Base-by-base conservation (phyloP, 2,797 vertebrate genomes). In the Hippoglossus hippoglossus region DNA sequence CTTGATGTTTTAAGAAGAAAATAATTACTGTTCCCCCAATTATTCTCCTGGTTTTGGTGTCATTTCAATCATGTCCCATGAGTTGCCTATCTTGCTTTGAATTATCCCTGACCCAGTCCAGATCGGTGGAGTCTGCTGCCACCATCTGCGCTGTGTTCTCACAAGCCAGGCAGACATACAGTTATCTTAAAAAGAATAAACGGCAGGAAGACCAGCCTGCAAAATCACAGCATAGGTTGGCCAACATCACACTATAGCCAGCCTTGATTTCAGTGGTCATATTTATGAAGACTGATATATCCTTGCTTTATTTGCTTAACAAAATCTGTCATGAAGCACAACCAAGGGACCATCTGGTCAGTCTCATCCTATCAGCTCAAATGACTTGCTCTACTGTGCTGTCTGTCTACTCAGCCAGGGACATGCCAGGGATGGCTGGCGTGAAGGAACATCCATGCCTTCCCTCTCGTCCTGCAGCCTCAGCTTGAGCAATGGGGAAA, bases 261-360 rank as follows among this genome's bases (percentile, higher is more conserved):
- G 18, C 51, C 58, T 72, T 2, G 0, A 41, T 57, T 67, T 73
- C n/a, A 5, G 31, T 47, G 36, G 69, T 66, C 19, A 24, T 49
- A 73, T 75, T 71, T 65, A 49, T 64, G 22, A 68, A 68, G 65
- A 71, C 49, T 51, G 68, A 73, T 71, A 54, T 52, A 44, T 70
- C 76, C 44, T 60, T 25, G 63, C 66, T 70, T 79, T 75, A 54
- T 77, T 50, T 63, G 79, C 46, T 59, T 66, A 66, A 65, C 25
- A 16, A 55, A 57, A 50, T 55, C 70, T 84, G 77, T 72, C 63
- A 57, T 54, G 6, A 34, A 62, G 16, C 52, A n/a, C 26, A 50
- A 80, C 75, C 78, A 71, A 77, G 61, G 65, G 61, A 70, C 76
- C 82, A 83, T 84, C 83, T 88, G 84, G 56, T 80, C 69, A 64